Evolutionary conservation across 1,140 invertebrate species (phyloP).

Genomic region (Sarcophaga peregrina): DNA sequence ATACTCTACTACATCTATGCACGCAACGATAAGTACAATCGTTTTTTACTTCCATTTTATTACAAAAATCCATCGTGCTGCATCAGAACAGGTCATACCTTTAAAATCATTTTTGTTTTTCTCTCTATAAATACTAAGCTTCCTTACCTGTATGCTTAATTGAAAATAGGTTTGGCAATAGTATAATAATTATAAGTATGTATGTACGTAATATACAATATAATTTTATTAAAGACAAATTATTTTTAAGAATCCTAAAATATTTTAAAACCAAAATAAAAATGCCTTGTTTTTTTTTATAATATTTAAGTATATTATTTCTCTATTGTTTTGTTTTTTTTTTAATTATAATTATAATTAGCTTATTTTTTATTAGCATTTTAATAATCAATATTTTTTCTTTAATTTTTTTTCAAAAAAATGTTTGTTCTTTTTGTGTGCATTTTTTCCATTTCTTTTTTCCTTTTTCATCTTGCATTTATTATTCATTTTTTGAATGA

Average conservation of each 20-base stretch:
- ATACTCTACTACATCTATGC: too few relatives aligned
- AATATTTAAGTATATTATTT: constrained; percentile 43
- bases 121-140: too few relatives aligned
- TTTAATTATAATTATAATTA: constrained; percentile 46
- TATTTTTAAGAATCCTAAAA: neutral
- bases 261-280: constrained; percentile 26
- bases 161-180: too few relatives aligned
- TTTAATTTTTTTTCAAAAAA: constrained; percentile 49
- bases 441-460: constrained; percentile 50
- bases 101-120: too few relatives aligned
- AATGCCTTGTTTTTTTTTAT: constrained; percentile 9
- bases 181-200: too few relatives aligned
- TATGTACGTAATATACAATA: too few relatives aligned
- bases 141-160: too few relatives aligned
- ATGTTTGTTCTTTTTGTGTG: constrained; percentile 50
- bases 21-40: too few relatives aligned
- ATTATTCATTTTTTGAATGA: constrained; percentile 50
- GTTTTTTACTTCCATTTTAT: too few relatives aligned
- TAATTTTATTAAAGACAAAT: too few relatives aligned
- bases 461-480: constrained; percentile 47
- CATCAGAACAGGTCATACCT: too few relatives aligned
- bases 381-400: constrained; percentile 52
- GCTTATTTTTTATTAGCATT: constrained; percentile 51
- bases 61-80: too few relatives aligned
- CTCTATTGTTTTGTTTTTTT: constrained; percentile 4